Conservation (phyloP, 2,888 invertebrate genomes). For the Pyralis farinalis region DNA sequence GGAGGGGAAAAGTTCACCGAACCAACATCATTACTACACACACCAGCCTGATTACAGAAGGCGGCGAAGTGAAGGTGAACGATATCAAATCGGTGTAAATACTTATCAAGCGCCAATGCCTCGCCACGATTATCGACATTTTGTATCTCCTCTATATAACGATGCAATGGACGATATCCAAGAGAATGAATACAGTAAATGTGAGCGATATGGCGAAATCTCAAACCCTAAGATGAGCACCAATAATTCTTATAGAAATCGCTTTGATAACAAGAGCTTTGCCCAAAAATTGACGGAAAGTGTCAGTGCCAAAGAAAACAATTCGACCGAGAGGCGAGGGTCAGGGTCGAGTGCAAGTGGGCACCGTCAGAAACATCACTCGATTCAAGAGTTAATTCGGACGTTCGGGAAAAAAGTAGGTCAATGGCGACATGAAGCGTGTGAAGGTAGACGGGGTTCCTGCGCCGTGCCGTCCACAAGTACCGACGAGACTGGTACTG, state of each 20-base stretch:
- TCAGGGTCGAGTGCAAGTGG: slow-evolving; percentile 57
- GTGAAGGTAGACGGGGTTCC: slow-evolving; percentile 69
- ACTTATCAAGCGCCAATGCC: slow-evolving; percentile 47
- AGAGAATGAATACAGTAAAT: slow-evolving; percentile 72
- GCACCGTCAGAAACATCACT: slow-evolving; percentile 82
- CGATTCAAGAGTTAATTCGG: slow-evolving; percentile 88
- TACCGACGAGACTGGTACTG: slow-evolving; percentile 62
- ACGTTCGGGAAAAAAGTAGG: slow-evolving; percentile 89
- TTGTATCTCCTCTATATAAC: slow-evolving; percentile 61
- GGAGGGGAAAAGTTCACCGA: slow-evolving; percentile 39
- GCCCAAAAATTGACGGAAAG: slow-evolving; percentile 61
- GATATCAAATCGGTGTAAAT: slow-evolving; percentile 47
- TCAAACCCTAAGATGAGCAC: slow-evolving; percentile 53
- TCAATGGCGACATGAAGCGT: slow-evolving; percentile 83
- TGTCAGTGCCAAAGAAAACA: slow-evolving; percentile 33
- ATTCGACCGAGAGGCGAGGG: slow-evolving; percentile 48
- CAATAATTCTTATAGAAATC: slow-evolving; percentile 42
- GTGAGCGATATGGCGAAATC: slow-evolving; percentile 73
- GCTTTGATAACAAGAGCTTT: slow-evolving; percentile 67
- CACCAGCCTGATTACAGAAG: slow-evolving; percentile 49
- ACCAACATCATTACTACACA: slow-evolving; percentile 43
- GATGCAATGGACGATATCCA: slow-evolving; percentile 75
- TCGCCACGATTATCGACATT: slow-evolving; percentile 66
- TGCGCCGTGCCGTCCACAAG: slow-evolving; percentile 67
- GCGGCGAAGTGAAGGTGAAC: slow-evolving; percentile 51